Conservation (phyloP, 2,113 vertebrate species). For the Tylochromis polylepis region DNA sequence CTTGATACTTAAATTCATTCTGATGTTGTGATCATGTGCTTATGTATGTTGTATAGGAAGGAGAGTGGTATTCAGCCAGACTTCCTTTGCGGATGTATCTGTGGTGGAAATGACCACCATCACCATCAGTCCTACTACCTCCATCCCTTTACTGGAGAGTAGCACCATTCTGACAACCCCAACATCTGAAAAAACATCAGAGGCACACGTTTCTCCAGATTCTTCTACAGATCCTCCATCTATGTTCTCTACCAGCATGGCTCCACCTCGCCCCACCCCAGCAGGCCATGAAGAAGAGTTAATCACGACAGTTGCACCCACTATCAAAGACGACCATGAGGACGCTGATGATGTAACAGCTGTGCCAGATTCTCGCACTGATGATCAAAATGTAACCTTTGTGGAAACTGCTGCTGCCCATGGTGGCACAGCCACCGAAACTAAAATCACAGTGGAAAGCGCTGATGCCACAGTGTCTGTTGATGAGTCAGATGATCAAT, state of each 20-base stretch:
- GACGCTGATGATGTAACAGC: slow-evolving; percentile 6
- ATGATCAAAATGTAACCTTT: slow-evolving; percentile 4
- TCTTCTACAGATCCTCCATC: slow-evolving; percentile 44
- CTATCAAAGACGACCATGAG: slow-evolving; percentile 31
- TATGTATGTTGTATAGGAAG: slow-evolving; percentile 53
- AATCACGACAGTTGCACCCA: slow-evolving; percentile 34
- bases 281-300: slow-evolving; percentile 44
- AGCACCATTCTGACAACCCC: background rate
- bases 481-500: slow-evolving; percentile 54
- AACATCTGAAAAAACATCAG: background rate
- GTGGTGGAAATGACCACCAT: slow-evolving; percentile 32
- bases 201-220: slow-evolving; percentile 5
- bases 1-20: background rate
- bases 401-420: background rate
- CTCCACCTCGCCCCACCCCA: slow-evolving; percentile 42
- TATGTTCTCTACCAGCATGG: slow-evolving; percentile 79
- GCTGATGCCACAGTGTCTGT: background rate
- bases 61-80: slow-evolving; percentile 50
- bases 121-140: background rate
- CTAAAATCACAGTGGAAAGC: background rate
- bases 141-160: slow-evolving; percentile 29
- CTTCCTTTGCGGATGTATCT: slow-evolving; percentile 63
- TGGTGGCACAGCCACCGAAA: slow-evolving; percentile 28
- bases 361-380: slow-evolving; percentile 8
- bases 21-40: background rate